phyloP scores from a whole-genome alignment of 1,140 invertebrate species.

The Drosophila ercepeae region DNA sequence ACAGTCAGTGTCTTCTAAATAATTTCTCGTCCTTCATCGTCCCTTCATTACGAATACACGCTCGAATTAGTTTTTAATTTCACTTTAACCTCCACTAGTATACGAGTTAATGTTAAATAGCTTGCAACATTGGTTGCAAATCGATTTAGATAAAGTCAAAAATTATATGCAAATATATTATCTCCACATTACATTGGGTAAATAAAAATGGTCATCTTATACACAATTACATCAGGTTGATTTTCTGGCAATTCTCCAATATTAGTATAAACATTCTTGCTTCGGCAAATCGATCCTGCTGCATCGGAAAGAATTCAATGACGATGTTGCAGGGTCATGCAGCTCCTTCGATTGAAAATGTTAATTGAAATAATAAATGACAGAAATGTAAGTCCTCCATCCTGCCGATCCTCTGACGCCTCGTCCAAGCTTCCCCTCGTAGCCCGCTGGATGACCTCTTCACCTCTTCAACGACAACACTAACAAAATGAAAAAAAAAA shows the following conservation, averaged over 20 bases:
- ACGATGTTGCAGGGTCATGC: too few species aligned
- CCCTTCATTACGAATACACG: not conserved
- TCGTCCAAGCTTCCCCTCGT: not conserved
- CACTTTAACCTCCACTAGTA: constrained; percentile 32
- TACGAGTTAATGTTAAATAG: constrained; percentile 10
- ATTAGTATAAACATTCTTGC: constrained; percentile 23
- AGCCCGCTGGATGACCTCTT: constrained; percentile 17
- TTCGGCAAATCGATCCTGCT: constrained; percentile 14
- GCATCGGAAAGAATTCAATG: too few species aligned
- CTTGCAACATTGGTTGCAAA: constrained; percentile 3
- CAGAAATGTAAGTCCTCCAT: constrained; percentile 2
- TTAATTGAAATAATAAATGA: constrained; percentile 9
- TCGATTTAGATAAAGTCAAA: constrained; percentile 10
- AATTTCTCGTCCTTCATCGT: constrained; percentile 30
- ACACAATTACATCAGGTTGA: constrained; percentile 74
- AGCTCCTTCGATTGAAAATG: constrained; percentile 1
- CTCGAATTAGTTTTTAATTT: constrained; percentile 69
- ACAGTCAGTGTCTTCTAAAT: constrained; percentile 77
- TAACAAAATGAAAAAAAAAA: constrained; percentile 1
- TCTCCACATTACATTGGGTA: constrained; percentile 35
- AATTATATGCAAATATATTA: constrained; percentile 45
- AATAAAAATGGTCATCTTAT: constrained; percentile 62
- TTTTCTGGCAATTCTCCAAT: constrained; percentile 32
- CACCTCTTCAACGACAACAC: constrained; percentile 18
- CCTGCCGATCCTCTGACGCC: not conserved